Base-by-base conservation (phyloP, 2,888 invertebrate genomes). In the Phorcus lineatus region DNA sequence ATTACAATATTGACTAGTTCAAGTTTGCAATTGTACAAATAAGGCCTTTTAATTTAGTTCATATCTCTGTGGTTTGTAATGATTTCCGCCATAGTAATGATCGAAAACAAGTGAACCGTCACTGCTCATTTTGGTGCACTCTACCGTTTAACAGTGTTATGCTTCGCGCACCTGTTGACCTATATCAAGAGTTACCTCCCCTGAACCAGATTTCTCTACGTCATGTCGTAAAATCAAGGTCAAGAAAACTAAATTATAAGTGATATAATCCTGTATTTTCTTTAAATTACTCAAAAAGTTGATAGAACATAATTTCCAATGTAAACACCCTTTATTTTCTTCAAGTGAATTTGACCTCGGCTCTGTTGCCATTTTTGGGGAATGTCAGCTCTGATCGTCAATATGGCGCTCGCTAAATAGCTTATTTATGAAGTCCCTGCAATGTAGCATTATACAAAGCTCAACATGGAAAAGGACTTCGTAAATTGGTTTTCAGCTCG, bases 281-380 rank as follows among this genome's bases (percentile, higher is more conserved):
- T 17, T 70, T 16, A 36, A 36, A 70, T 36, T 36, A 31, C 31
- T 40, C 36, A 36, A 70, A 70, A 70, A 70, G 70, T 70, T 70
- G 4, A n/a, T 3, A 70, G 4, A 70, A 19, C 17, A 31, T n/a
- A 17, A n/a, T 31, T 36, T 1, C 13, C 40, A 2, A 4, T n/a
- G 19, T 36, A 31, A 36, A 36, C 11, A 36, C 19, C 16, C 3
- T 36, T 70, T 36, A 36, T 31, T 70, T 19, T 4, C 70, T 19
- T 70, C 36, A 31, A 40, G n/a, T 70, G 13, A 17, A 70, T 70
- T 70, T 70, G 70, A 70, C 70, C 70, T 70, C 70, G 36, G 40
- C 70, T 70, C 40, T 70, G 70, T 70, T 70, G 70, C 83, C 83
- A 83, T 83, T 83, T 83, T 83, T 81, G 83, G 47, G 47, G 83